Percentiles rank a stretch among this genome's conserved stretches.
Conservation (phyloP, 2,113 vertebrate genomes). For the Orycteropus afer region DNA sequence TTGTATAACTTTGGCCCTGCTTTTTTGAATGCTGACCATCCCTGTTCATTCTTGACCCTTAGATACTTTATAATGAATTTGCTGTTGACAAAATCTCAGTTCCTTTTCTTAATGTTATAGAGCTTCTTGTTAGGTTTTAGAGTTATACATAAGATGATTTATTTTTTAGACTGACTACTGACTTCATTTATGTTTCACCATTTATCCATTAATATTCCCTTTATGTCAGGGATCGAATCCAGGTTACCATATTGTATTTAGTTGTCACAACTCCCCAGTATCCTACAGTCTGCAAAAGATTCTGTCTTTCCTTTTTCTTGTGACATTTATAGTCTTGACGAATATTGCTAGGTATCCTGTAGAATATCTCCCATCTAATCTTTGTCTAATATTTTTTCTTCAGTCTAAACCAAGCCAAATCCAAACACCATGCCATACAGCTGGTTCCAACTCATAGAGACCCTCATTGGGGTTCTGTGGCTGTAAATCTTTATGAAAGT, state of each 20-base stretch:
- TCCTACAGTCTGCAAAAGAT: background rate
- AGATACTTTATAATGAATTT: background rate
- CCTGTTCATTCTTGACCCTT: background rate
- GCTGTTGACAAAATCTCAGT: background rate
- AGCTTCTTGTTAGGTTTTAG: background rate
- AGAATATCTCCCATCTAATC: background rate
- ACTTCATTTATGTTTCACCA: background rate
- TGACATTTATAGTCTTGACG: background rate
- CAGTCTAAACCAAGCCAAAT: too few relatives aligned
- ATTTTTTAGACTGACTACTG: background rate
- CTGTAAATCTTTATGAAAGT: too few relatives aligned
- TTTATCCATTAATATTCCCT: background rate
- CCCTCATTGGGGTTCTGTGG: too few relatives aligned
- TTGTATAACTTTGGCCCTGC: background rate
- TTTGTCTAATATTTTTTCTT: background rate
- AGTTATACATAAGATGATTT: background rate
- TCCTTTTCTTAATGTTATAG: background rate
- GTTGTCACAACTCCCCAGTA: background rate
- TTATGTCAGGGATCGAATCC: background rate
- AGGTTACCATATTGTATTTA: background rate
- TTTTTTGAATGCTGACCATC: background rate
- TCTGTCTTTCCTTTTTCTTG: background rate
- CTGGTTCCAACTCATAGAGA: too few relatives aligned
- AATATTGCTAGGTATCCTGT: background rate
- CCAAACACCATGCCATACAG: too few relatives aligned